Evolutionary conservation across 1,140 invertebrate genomes (phyloP).

Genomic region (Trachymyrmex septentrionalis): DNA sequence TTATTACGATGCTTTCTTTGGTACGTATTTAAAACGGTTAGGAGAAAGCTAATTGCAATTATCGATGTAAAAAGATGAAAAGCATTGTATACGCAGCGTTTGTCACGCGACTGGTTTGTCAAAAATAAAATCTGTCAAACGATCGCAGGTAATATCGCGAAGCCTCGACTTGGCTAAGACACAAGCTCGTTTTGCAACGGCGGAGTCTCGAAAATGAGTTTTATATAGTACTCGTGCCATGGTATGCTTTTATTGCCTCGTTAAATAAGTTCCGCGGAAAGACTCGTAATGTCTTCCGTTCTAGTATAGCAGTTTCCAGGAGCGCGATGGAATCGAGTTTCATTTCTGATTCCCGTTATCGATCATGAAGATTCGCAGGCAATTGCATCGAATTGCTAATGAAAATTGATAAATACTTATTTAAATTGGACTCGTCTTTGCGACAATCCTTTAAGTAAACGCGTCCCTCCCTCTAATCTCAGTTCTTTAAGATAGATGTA

Average conservation of each 20-base stretch:
- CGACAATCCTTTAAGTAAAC: neutral
- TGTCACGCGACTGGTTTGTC: constrained; percentile 48
- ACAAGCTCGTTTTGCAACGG: constrained; percentile 58
- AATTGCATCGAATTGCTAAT: neutral
- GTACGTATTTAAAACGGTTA: neutral
- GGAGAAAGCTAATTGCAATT: constrained; percentile 22
- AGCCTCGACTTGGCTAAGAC: constrained; percentile 42
- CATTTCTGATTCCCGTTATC: constrained; percentile 29
- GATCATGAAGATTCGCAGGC: constrained; percentile 41
- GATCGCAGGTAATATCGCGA: constrained; percentile 16
- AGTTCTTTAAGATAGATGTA: neutral
- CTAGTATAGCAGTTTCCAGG: constrained; percentile 55
- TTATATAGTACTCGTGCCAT: constrained; percentile 60
- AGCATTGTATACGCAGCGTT: neutral
- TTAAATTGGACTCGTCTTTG: neutral
- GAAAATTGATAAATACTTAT: constrained; percentile 33
- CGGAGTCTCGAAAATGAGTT: constrained; percentile 61
- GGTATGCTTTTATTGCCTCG: constrained; percentile 67
- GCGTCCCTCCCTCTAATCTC: neutral
- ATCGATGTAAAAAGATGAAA: neutral
- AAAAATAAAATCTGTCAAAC: constrained; percentile 63
- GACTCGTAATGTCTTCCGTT: constrained; percentile 66
- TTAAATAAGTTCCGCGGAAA: constrained; percentile 65
- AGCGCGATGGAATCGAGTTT: constrained; percentile 39
- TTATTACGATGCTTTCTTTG: neutral